Percentiles rank a stretch among this genome's conserved stretches.
phyloP scores from a whole-genome alignment of 2,888 invertebrate species.

The Ochropacha duplaris region DNA sequence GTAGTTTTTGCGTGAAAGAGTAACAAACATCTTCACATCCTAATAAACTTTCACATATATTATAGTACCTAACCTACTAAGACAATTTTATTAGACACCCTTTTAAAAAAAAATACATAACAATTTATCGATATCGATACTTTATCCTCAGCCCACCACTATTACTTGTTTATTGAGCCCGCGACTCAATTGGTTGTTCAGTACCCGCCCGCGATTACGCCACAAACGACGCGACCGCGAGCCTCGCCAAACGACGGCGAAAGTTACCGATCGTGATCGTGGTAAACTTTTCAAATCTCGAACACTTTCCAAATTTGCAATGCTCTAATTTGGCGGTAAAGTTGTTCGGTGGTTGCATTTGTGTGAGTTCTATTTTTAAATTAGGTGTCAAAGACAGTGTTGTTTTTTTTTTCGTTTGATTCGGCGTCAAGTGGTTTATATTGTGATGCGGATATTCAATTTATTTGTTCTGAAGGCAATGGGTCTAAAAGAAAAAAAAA shows the following conservation, averaged over 20 bases:
- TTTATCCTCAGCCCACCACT: slow-evolving; percentile 28
- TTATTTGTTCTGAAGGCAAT: neutral
- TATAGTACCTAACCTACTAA: too few relatives aligned
- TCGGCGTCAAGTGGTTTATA: neutral
- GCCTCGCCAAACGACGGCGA: slow-evolving; percentile 21
- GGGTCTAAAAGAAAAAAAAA: too few relatives aligned
- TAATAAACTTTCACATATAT: too few relatives aligned
- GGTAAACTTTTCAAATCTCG: slow-evolving; percentile 18
- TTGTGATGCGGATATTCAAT: neutral
- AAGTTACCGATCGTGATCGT: slow-evolving; percentile 19
- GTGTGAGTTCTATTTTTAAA: slow-evolving; percentile 22
- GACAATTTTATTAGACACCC: too few relatives aligned
- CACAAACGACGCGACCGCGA: slow-evolving; percentile 25
- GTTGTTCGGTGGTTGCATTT: slow-evolving; percentile 7
- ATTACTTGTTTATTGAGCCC: slow-evolving; percentile 7
- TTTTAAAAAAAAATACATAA: too few relatives aligned
- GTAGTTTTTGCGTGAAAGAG: too few relatives aligned
- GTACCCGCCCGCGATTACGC: slow-evolving; percentile 28
- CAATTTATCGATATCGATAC: slow-evolving; percentile 8
- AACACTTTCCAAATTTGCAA: slow-evolving; percentile 37
- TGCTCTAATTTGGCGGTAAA: slow-evolving; percentile 25
- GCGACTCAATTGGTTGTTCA: slow-evolving; percentile 25
- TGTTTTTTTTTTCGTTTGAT: neutral
- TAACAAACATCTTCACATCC: too few relatives aligned
- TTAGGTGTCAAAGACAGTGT: slow-evolving; percentile 1